Percentiles rank a stretch among this genome's conserved stretches.
These are phyloP conservation scores for Meiosimyza platycephala DNA, from an alignment of 2,888 invertebrate species.

Conservation along the genomic window DNA sequence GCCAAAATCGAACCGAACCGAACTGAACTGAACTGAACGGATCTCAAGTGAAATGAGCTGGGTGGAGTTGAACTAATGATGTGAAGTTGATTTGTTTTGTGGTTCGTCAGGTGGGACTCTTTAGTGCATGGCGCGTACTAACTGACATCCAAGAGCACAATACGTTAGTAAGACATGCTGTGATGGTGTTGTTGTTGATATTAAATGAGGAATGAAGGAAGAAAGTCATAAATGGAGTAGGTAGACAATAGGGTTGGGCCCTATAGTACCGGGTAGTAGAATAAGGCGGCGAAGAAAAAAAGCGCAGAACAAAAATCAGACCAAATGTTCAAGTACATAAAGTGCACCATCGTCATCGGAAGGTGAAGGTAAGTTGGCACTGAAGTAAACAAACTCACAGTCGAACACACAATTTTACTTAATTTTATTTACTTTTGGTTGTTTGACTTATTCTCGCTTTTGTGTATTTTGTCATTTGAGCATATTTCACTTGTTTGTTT, in stretches of 20 bases:
- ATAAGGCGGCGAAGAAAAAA: too few species aligned
- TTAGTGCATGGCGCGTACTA: not conserved
- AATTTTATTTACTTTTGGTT: slow-evolving; percentile 29
- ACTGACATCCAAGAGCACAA: not conserved
- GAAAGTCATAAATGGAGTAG: not conserved
- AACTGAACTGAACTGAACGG: too few species aligned
- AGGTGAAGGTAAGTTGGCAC: too few species aligned
- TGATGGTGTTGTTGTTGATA: not conserved
- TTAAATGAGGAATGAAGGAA: too few species aligned
- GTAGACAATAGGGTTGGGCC: not conserved
- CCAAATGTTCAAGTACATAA: too few species aligned
- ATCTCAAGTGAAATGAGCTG: too few species aligned
- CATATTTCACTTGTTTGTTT: slow-evolving; percentile 17
- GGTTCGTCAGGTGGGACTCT: slow-evolving; percentile 12
- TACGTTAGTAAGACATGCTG: not conserved
- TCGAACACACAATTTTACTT: slow-evolving; percentile 28
- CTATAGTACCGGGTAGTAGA: not conserved
- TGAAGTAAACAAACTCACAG: too few species aligned
- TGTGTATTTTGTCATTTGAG: slow-evolving; percentile 18
- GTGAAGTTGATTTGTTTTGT: not conserved
- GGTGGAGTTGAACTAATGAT: too few species aligned
- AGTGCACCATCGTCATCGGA: too few species aligned
- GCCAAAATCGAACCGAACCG: too few species aligned
- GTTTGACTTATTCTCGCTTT: slow-evolving; percentile 21
- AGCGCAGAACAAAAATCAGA: too few species aligned